Evolutionary conservation across 2,113 vertebrate genomes (phyloP), one percentile per base, ranked within the genome.

Genomic region (Piaya cayana): DNA sequence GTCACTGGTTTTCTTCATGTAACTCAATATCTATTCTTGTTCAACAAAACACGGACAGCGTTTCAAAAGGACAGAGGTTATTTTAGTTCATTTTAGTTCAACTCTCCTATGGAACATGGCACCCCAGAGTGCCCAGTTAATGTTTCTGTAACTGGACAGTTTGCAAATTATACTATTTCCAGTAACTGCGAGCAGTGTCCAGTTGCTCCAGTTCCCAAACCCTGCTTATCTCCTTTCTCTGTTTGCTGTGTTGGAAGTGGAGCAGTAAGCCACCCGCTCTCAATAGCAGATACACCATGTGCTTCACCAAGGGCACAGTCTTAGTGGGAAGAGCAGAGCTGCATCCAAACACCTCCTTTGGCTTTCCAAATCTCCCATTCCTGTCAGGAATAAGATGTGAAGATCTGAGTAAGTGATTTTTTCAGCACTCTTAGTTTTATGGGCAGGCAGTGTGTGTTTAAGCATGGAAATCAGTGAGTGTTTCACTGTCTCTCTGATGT

Each of bases 361-460:
- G 15, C 34, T 83, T 74, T 58, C 75, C 47, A 21, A 8, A 23
- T 29, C 10, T 15, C 8, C 26, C 67, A 8, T 34, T 50, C 16
- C 37, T 45, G 43, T 32, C 45, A 86, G 55, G 20, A 65, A 1
- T 56, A 34, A 79, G 30, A 49, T 1, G 5, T 49, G 34, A 62
- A 69, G 30, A 36, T 27, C 0, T 0, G 1, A 42, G 16, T 47
- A 27, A 18, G 10, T n/a, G 8, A 36, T 11, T 34, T 68, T 39
- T 85, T 19, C 39, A 32, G 80, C 77, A 27, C 15, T 32, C 12
- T n/a, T 30, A 25, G 20, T 32, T 88, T 82, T 79, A 21, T 5
- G 19, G 29, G 62, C 36, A 53, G 80, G 45, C 15, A 6, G 58
- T 18, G 4, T 1, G 0, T 9, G 27, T 12, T 25, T 49, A 5